Base-by-base conservation (phyloP, 2,113 vertebrate genomes). In the Lucifuga dentata region DNA sequence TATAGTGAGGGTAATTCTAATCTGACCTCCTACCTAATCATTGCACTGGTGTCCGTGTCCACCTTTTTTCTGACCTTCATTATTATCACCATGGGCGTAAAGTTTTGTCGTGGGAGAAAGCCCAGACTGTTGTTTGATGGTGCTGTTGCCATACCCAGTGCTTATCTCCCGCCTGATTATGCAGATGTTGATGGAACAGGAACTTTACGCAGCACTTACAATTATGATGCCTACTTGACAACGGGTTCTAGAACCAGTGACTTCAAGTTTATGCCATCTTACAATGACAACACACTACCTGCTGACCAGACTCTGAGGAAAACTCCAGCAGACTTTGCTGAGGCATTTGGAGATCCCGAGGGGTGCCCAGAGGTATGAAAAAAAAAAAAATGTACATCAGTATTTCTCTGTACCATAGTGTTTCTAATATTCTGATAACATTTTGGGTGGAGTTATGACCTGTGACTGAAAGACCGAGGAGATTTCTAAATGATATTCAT, bases 11-110 rank as follows among this genome's bases (percentile, higher is more conserved):
- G 78, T 5, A 62, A 75, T 3, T 83, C 89, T 8, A 83, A 73
- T 36, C 48, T 92, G 19, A 92, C 89, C 0, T 85, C 84, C 3
- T 92, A 92, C 43, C 65, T 92, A 71, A 86, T 90, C 21, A 81
- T 93, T 8, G 84, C 90, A 0, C 84, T 93, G 1, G 68, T 68
- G 11, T 19, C 85, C 0, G 76, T 93, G 5, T 93, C 92, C 17
- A 91, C 77, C 5, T 80, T 87, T 5, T 84, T 85, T 2, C 23
- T 85, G 50, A 83, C 77, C 17, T 68, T 84, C 72, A 74, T 83
- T 2, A 77, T 92, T 36, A 73, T 88, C 38, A 41, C 77, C 11
- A 5, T 93, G 7, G 75, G 90, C 58, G 90, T 88, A 40, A 94
- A 90, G 68, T 88, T 72, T 8, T 85, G 77, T 12, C 86, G 41